These are phyloP conservation scores for Xiphydria camelus DNA, from an alignment of 2,888 invertebrate species.

Conservation along the genomic window DNA sequence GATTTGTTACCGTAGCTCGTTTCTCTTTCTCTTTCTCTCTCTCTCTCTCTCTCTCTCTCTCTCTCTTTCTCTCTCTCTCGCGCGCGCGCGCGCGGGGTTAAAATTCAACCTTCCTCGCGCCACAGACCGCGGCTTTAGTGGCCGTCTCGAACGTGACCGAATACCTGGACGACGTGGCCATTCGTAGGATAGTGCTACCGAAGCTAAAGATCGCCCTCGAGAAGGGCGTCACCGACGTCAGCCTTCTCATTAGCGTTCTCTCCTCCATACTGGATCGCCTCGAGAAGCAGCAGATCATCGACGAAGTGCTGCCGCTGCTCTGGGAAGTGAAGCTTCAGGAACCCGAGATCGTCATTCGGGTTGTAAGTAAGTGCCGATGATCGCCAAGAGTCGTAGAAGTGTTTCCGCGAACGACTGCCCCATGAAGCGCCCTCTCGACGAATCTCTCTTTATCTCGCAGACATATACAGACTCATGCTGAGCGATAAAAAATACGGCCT, in stretches of 20 bases:
- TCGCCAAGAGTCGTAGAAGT: too few relatives aligned
- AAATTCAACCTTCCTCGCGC: conserved; percentile 29
- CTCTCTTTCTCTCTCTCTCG: too few relatives aligned
- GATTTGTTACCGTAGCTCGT: too few relatives aligned
- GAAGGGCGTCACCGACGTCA: conserved; percentile 77
- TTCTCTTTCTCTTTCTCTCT: too few relatives aligned
- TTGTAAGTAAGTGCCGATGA: conserved; percentile 92
- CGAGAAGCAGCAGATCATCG: conserved; percentile 85
- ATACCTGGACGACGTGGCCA: conserved; percentile 79
- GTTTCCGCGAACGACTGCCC: too few relatives aligned
- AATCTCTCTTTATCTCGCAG: conserved; percentile 62
- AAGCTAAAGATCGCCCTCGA: conserved; percentile 82
- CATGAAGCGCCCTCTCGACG: too few relatives aligned
- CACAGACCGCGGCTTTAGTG: conserved; percentile 84
- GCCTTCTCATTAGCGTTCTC: conserved; percentile 78
- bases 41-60: too few relatives aligned
- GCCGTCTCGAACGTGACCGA: conserved; percentile 85
- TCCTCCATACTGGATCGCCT: conserved; percentile 80
- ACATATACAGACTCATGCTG: conserved; percentile 88
- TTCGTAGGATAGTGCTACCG: conserved; percentile 78
- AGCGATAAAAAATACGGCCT: conserved; percentile 89
- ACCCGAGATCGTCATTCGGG: conserved; percentile 84
- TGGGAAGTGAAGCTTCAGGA: conserved; percentile 85
- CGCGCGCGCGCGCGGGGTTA: too few relatives aligned
- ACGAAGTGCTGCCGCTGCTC: conserved; percentile 87